Conservation (phyloP, 92 coral and sea anemone species). For the Umimayanthus kanabou region DNA sequence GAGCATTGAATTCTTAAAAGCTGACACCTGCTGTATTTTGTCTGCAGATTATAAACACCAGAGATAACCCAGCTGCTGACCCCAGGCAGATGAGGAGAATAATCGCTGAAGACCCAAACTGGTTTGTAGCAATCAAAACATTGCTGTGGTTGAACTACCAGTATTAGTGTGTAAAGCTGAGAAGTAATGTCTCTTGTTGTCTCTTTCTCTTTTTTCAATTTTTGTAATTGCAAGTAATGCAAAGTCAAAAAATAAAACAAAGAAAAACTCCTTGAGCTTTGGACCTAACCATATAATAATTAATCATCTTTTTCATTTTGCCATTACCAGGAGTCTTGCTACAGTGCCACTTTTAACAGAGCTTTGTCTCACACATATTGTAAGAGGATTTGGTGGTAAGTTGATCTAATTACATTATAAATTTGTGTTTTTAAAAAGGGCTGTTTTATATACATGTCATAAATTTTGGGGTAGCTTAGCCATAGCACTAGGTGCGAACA, state of each 20-base stretch:
- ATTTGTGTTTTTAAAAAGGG: background rate
- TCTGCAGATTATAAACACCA: constrained; percentile 67
- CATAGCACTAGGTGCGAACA: too few relatives aligned
- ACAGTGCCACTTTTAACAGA: constrained; percentile 99
- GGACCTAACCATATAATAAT: background rate
- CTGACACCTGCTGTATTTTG: background rate
- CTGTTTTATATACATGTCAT: background rate
- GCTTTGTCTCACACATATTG: constrained; percentile 90
- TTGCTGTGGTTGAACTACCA: background rate
- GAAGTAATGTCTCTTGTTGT: too few relatives aligned
- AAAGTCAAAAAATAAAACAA: too few relatives aligned
- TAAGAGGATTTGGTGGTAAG: constrained; percentile 84
- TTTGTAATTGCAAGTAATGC: too few relatives aligned
- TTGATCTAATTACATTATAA: background rate
- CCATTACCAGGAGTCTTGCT: constrained; percentile 84
- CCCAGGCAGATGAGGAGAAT: constrained; percentile 98
- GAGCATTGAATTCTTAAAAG: too few relatives aligned
- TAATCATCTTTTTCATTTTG: background rate
- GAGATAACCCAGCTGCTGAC: constrained; percentile 93
- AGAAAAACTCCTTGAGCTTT: background rate
- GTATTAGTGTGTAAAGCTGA: background rate
- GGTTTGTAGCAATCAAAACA: constrained; percentile 52
- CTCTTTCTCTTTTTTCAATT: too few relatives aligned
- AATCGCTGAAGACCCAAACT: constrained; percentile 97
- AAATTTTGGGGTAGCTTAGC: background rate